A percentile compares a stretch with the other conserved stretches of the same genome.
phyloP scores from a whole-genome alignment of 2,888 invertebrate species.

The Drosophila fungiperda region DNA sequence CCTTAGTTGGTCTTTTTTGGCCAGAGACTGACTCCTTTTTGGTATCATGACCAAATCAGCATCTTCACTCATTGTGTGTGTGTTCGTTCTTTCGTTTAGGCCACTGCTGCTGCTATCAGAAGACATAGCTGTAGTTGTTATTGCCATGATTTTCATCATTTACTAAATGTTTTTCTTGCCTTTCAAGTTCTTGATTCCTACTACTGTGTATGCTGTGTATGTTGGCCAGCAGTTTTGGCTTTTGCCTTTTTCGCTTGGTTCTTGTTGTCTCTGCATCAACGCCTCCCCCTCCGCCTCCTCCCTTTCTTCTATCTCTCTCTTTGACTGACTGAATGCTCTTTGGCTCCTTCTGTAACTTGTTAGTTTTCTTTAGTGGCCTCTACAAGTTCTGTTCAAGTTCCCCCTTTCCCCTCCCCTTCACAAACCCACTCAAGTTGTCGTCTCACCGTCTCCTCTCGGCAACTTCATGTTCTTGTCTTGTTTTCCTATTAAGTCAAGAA shows the following conservation, averaged over 20 bases:
- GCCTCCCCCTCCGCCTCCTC: not conserved
- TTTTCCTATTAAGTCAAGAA: slow-evolving; percentile 80
- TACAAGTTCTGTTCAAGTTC: slow-evolving; percentile 48
- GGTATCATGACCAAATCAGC: slow-evolving; percentile 30
- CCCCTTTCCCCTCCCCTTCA: not conserved
- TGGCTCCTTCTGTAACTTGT: slow-evolving; percentile 72
- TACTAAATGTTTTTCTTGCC: slow-evolving; percentile 75
- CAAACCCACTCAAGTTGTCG: not conserved
- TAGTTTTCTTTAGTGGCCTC: slow-evolving; percentile 74
- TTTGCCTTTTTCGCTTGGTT: slow-evolving; percentile 18
- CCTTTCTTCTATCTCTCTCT: not conserved
- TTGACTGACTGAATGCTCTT: slow-evolving; percentile 35
- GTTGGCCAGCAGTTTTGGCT: slow-evolving; percentile 38
- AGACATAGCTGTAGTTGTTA: slow-evolving; percentile 52
- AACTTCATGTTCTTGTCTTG: slow-evolving; percentile 70
- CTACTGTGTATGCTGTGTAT: slow-evolving; percentile 22
- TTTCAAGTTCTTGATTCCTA: slow-evolving; percentile 66
- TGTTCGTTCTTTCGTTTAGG: slow-evolving; percentile 20
- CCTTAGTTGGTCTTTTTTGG: slow-evolving; percentile 7
- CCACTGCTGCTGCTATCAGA: slow-evolving; percentile 2
- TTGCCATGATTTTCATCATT: slow-evolving; percentile 79
- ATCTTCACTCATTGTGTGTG: slow-evolving; percentile 11
- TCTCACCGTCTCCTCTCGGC: slow-evolving; percentile 19
- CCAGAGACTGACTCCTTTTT: slow-evolving; percentile 17
- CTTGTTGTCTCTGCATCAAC: slow-evolving; percentile 24